phyloP scores from a whole-genome alignment of 2,797 vertebrate species.

The Mormyrus proboscirostris region DNA sequence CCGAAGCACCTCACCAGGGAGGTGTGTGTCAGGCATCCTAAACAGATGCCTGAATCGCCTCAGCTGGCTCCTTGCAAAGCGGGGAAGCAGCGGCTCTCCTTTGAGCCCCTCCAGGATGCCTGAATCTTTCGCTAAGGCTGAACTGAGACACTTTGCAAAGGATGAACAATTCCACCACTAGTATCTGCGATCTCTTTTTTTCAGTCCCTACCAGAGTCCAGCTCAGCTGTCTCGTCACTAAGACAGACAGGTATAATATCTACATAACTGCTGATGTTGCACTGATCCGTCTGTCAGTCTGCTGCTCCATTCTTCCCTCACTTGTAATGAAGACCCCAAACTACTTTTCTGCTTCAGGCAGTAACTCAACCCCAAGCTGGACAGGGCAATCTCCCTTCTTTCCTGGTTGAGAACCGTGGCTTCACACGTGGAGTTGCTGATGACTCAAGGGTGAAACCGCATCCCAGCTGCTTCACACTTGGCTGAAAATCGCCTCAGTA shows the following conservation, averaged over 20 bases:
- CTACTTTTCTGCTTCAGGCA: neutral
- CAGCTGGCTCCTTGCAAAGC: neutral
- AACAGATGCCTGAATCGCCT: neutral
- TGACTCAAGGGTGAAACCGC: neutral
- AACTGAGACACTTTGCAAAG: neutral
- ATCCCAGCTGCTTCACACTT: neutral
- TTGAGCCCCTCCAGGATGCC: neutral
- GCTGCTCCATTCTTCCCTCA: neutral
- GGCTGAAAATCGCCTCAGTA: neutral
- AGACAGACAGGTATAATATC: neutral
- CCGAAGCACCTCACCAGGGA: neutral
- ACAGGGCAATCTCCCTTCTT: neutral
- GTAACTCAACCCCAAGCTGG: neutral
- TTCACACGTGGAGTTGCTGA: neutral
- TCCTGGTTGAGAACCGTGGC: neutral
- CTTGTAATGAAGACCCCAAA: neutral
- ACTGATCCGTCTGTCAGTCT: neutral
- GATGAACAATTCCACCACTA: neutral
- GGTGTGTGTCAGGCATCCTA: neutral
- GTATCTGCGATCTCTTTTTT: neutral
- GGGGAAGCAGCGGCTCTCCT: neutral
- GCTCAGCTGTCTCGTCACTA: neutral
- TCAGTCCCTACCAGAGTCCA: neutral
- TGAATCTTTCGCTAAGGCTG: neutral
- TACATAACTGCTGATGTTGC: neutral